Percentiles rank a stretch among this genome's conserved stretches.
These are phyloP conservation scores for Phaethon lepturus DNA, from an alignment of 2,113 vertebrate species.

Conservation along the genomic window DNA sequence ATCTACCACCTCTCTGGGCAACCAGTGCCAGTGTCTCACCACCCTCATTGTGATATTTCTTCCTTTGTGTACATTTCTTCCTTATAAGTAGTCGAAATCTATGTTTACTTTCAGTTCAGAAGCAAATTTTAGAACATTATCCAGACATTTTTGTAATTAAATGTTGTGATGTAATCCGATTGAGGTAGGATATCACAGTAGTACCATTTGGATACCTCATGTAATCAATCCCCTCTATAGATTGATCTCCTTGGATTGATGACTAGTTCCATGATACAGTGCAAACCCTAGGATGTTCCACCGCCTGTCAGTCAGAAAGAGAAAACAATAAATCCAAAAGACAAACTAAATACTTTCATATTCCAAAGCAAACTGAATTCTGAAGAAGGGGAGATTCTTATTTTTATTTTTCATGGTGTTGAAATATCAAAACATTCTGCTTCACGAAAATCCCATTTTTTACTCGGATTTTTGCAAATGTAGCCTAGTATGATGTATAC, in stretches of 20 bases:
- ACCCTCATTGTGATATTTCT: too few species aligned
- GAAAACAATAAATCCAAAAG: neutral
- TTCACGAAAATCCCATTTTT: neutral
- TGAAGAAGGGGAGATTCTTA: neutral
- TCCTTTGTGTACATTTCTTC: too few species aligned
- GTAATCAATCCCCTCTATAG: neutral
- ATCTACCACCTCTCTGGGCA: too few species aligned
- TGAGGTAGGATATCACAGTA: neutral
- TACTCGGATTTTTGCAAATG: neutral
- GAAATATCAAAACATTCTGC: neutral
- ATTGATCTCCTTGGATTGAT: neutral
- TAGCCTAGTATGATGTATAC: neutral
- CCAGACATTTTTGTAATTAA: neutral
- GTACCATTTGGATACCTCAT: accelerated
- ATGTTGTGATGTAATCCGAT: neutral
- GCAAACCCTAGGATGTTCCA: neutral
- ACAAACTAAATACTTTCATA: neutral
- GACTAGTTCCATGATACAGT: accelerated
- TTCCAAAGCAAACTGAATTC: neutral
- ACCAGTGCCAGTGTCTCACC: too few species aligned
- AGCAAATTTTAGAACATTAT: neutral
- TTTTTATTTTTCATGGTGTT: neutral
- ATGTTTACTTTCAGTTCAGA: neutral
- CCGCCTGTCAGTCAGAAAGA: neutral
- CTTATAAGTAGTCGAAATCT: too few species aligned